Evolutionary conservation across 2,113 vertebrate species (phyloP), one percentile per base, ranked within the genome.

Genomic region (Colaptes auratus): DNA sequence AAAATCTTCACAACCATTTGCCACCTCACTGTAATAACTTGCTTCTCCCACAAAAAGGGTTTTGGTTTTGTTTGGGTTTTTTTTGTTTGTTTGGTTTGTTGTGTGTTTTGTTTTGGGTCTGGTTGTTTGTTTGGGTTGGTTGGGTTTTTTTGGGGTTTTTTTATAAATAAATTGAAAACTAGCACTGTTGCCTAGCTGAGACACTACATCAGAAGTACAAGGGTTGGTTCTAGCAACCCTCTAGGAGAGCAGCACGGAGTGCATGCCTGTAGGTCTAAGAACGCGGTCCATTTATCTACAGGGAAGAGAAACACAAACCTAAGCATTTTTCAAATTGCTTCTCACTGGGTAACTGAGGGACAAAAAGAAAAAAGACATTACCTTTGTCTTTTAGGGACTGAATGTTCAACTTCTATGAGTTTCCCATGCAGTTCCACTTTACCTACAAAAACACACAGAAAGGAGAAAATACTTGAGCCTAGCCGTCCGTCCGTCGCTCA

Each of bases 351-450:
- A 72, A 67, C 65, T 2, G 23, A 46, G 39, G 15, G 50, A 31
- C 76, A 92, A 36, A 46, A 46, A 39, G 30, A 9, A 30, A 36
- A 86, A 56, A 66, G 12, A 35, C 89, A 96, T 98, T 98, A 99
- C 99, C 99, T 99, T 98, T 99, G 99, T 97, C 99, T 98, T 98
- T 99, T 99, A 69, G 99, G 99, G 90, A 99, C 99, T 19, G 99
- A 99, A 94, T 99, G 98, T 84, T 99, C 99, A 97, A 99, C 99
- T 98, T 99, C 99, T 88, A 99, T 98, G 97, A 99, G 96, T 98
- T 99, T 99, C 90, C 99, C 99, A 85, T 99, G 98, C 95, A 99
- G 98, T 97, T 99, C 99, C 97, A 98, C 99, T 99, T 99, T 99
- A 98, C 99, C 99, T 99, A 97, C 60, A 96, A 82, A 96, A 58